A percentile compares a stretch with the other conserved stretches of the same genome.
These are phyloP conservation scores for Dryoscopus gambensis DNA, from an alignment of 2,113 vertebrate species.

Conservation along the genomic window DNA sequence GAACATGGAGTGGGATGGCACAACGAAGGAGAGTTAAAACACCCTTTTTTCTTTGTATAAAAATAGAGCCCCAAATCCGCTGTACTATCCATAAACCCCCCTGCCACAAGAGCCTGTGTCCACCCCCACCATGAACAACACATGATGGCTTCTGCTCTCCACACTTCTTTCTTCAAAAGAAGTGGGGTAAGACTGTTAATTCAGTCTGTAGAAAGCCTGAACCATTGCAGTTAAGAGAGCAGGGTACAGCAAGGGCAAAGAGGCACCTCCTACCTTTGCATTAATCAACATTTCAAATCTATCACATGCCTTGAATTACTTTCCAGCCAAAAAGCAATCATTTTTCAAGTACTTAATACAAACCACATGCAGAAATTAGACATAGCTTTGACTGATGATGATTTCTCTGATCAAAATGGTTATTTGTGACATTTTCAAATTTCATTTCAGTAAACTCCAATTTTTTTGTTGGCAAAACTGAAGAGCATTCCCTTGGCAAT, in stretches of 20 bases:
- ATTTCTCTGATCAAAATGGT: not conserved
- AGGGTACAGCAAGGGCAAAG: not conserved
- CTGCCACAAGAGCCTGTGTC: not conserved
- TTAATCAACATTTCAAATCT: conserved; percentile 17
- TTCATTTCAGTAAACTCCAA: conserved; percentile 4
- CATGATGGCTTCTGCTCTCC: not conserved
- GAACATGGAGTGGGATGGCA: not conserved
- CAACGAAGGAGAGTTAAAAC: not conserved
- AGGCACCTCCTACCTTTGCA: not conserved
- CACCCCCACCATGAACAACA: not conserved
- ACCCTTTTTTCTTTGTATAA: not conserved
- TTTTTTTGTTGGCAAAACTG: conserved; percentile 46
- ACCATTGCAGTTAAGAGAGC: not conserved
- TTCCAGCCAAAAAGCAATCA: not conserved
- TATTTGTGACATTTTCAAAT: conserved; percentile 3
- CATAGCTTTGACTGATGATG: not conserved
- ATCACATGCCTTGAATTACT: not conserved
- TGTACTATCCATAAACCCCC: not conserved
- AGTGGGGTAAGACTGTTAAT: not conserved
- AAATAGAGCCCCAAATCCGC: not conserved
- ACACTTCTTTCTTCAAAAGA: not conserved
- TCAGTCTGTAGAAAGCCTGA: not conserved
- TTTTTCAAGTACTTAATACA: not conserved
- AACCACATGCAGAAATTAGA: not conserved
- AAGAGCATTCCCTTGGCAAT: not conserved